phyloP scores from a whole-genome alignment of 2,113 vertebrate genomes.

The Leptobrachium leishanense region DNA sequence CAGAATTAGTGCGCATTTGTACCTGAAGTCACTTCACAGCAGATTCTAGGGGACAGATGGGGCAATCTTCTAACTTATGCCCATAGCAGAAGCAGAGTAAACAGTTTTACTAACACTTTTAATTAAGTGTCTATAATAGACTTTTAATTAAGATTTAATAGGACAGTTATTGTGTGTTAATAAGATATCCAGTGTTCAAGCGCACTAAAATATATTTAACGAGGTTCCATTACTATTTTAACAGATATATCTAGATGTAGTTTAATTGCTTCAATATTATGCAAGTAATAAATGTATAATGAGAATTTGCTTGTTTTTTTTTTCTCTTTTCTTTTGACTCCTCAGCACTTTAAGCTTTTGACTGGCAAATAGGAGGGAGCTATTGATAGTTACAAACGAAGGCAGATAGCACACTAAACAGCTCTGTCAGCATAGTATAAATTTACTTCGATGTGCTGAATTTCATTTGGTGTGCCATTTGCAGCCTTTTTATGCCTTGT shows the following conservation, averaged over 20 bases:
- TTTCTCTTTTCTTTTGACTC: neutral
- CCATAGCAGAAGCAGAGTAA: slow-evolving; percentile 26
- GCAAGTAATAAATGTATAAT: slow-evolving; percentile 6
- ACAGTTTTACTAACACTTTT: slow-evolving; percentile 27
- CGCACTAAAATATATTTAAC: slow-evolving; percentile 15
- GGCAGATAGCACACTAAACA: neutral
- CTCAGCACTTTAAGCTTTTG: neutral
- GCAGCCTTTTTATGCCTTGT: neutral
- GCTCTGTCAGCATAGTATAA: neutral
- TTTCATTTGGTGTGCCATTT: slow-evolving; percentile 8
- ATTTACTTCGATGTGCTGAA: neutral
- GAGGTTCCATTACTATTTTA: slow-evolving; percentile 6
- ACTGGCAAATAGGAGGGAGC: neutral
- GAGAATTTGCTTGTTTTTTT: neutral
- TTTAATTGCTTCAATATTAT: neutral
- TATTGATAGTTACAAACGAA: neutral
- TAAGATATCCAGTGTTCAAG: slow-evolving; percentile 17
- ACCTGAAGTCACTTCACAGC: slow-evolving; percentile 3
- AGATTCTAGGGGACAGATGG: slow-evolving; percentile 34
- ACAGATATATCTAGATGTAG: neutral
- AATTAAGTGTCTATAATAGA: slow-evolving; percentile 24
- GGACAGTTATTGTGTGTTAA: slow-evolving; percentile 28
- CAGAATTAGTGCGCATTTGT: neutral
- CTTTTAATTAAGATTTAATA: slow-evolving; percentile 33
- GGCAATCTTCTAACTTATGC: slow-evolving; percentile 22